Percentiles rank a stretch among this genome's conserved stretches.
Conservation (phyloP, 2,797 vertebrate genomes). For the Enteromius treurensis region DNA sequence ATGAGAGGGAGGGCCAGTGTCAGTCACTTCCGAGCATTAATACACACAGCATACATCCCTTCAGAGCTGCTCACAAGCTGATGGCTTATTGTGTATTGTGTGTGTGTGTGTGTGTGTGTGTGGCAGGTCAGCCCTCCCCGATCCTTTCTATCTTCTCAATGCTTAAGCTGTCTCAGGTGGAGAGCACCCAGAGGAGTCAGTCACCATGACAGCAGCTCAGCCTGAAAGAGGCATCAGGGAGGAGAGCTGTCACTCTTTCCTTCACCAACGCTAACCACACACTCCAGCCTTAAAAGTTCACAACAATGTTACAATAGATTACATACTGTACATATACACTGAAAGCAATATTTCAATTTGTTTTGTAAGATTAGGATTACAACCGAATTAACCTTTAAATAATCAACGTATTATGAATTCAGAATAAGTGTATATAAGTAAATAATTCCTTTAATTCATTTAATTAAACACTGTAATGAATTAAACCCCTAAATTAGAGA, state of each 20-base stretch:
- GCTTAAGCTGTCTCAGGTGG: conserved; percentile 17
- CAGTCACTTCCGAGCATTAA: neutral
- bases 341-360: neutral
- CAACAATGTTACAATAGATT: conserved; percentile 9
- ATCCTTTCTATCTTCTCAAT: no score
- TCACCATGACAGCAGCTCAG: conserved; percentile 55
- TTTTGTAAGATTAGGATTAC: no score
- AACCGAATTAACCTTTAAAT: neutral
- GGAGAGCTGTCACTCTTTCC: conserved; percentile 47
- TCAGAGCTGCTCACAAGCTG: neutral
- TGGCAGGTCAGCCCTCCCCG: conserved; percentile 5
- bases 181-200: conserved; percentile 35
- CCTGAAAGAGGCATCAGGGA: conserved; percentile 38
- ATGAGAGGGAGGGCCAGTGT: neutral
- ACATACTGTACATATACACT: neutral
- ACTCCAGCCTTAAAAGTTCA: conserved; percentile 20
- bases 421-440: no score
- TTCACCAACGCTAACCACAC: conserved; percentile 40
- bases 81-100: conserved; percentile 10
- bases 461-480: neutral
- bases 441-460: neutral
- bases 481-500: neutral
- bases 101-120: conserved; percentile 36
- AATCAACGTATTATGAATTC: no score
- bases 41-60: conserved; percentile 5